Conservation (phyloP, 1,140 invertebrate species). For the Tyrophagus putrescentiae region DNA sequence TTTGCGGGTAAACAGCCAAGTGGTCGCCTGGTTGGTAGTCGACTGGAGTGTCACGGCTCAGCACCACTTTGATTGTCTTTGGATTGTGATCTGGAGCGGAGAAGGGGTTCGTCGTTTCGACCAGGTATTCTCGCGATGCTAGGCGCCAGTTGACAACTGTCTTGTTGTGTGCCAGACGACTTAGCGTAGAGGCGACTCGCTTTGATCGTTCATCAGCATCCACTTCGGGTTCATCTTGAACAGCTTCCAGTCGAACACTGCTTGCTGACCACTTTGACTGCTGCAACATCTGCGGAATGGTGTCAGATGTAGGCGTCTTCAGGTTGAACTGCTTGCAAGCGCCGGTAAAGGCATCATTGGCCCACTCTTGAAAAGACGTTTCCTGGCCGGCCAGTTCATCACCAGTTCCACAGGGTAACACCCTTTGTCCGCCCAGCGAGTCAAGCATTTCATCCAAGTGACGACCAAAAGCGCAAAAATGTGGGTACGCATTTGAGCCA, state of each 20-base stretch:
- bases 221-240: too few relatives aligned
- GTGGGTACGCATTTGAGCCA: conserved; percentile 88
- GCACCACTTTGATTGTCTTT: background rate
- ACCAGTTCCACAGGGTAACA: conserved; percentile 61
- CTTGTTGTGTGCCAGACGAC: conserved; percentile 36
- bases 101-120: conserved; percentile 25
- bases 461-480: conserved; percentile 86
- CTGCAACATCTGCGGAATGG: conserved; percentile 64
- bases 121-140: conserved; percentile 37
- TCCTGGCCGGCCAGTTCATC: conserved; percentile 93
- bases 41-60: background rate
- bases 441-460: conserved; percentile 78
- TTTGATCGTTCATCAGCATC: too few relatives aligned
- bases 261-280: conserved; percentile 61
- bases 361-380: conserved; percentile 82
- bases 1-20: conserved; percentile 73
- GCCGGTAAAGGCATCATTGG: conserved; percentile 68
- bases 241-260: conserved; percentile 54
- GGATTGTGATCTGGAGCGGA: background rate
- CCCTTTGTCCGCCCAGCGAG: conserved; percentile 71
- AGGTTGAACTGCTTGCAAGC: too few relatives aligned
- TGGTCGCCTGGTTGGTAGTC: conserved; percentile 67
- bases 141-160: conserved; percentile 47
- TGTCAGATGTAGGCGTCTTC: conserved; percentile 93
- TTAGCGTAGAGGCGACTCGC: conserved; percentile 32